These are phyloP conservation scores for Cyanoramphus novaezelandiae DNA, from an alignment of 2,113 vertebrate species.

Conservation along the genomic window DNA sequence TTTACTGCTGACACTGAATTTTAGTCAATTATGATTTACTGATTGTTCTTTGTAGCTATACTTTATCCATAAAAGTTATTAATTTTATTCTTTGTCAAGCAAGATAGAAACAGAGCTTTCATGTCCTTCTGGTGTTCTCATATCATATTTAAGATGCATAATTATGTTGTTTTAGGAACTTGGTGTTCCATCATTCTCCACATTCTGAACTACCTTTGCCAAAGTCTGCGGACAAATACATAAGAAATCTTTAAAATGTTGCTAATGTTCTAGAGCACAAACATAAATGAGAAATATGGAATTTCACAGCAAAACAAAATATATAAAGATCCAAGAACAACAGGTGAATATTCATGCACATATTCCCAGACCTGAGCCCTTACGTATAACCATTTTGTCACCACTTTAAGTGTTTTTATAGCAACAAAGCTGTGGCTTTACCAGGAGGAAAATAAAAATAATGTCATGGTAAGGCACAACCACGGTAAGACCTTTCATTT, in stretches of 20 bases:
- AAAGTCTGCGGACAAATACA: not conserved
- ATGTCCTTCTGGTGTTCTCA: not conserved
- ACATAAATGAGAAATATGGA: not conserved
- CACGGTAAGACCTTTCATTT: not conserved
- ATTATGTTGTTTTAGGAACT: slow-evolving; percentile 23
- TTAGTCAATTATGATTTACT: not conserved
- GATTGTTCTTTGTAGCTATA: not conserved
- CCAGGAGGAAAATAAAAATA: not conserved
- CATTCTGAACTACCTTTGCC: not conserved
- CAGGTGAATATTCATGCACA: not conserved
- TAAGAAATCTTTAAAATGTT: not conserved
- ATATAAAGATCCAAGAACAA: not conserved
- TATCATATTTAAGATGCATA: slow-evolving; percentile 27
- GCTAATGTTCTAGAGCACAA: not conserved
- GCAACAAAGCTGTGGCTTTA: not conserved
- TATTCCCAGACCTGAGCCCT: not conserved
- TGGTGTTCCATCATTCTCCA: not conserved
- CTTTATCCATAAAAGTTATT: not conserved
- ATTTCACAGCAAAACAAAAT: not conserved
- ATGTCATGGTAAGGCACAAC: not conserved
- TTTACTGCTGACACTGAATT: not conserved
- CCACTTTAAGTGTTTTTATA: not conserved
- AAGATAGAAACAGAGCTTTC: not conserved
- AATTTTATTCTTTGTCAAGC: not conserved
- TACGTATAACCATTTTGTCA: not conserved